phyloP scores from a whole-genome alignment of 2,113 vertebrate genomes.

The Loxodonta africana region DNA sequence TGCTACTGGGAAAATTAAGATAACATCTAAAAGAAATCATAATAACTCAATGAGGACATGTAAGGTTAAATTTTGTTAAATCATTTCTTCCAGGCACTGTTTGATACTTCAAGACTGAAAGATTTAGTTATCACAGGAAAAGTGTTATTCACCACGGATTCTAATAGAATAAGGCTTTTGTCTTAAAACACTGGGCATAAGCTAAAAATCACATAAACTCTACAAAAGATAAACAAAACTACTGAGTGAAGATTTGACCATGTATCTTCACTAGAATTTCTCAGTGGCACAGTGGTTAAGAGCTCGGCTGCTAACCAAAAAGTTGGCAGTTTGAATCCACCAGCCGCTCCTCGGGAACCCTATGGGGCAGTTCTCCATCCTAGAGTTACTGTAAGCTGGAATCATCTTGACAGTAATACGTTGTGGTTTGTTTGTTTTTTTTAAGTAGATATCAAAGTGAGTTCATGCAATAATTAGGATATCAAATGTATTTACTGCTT shows the following conservation, averaged over 20 bases:
- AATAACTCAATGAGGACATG: constrained; percentile 7
- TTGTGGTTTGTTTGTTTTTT: no score
- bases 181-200: neutral
- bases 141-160: constrained; percentile 15
- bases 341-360: no score
- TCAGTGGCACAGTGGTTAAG: neutral
- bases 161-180: constrained; percentile 9
- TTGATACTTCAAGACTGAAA: constrained; percentile 36
- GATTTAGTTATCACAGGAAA: constrained; percentile 47
- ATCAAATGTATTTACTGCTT: neutral
- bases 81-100: constrained; percentile 49
- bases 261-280: neutral
- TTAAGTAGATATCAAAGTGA: neutral
- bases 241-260: neutral
- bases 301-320: no score
- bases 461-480: neutral
- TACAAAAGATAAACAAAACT: constrained; percentile 21
- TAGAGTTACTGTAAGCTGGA: no score
- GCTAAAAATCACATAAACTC: constrained; percentile 3
- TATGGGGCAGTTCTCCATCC: no score
- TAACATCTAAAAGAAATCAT: constrained; percentile 26
- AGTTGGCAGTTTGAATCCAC: no score
- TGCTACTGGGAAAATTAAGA: constrained; percentile 29
- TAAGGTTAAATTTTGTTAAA: constrained; percentile 45
- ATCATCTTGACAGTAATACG: no score